phyloP scores from a whole-genome alignment of 1,140 invertebrate genomes.

The Gonatopus flavifemur region DNA sequence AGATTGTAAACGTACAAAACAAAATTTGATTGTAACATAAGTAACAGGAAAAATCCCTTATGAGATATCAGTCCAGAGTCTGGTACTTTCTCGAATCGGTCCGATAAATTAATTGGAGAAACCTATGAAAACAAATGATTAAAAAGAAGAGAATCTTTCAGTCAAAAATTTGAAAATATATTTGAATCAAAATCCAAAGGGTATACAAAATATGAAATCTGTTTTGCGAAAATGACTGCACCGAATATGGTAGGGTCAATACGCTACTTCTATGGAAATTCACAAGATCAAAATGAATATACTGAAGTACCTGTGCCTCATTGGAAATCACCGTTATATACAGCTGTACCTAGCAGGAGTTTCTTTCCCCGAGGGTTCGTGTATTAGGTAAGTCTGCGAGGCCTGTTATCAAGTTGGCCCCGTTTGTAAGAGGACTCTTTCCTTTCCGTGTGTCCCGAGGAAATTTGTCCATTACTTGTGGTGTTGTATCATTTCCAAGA shows the following conservation, averaged over 20 bases:
- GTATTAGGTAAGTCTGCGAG: too few species aligned
- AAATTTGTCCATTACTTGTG: too few species aligned
- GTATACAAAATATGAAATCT: slow-evolving; percentile 69
- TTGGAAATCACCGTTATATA: slow-evolving; percentile 88
- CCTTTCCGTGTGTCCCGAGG: too few species aligned
- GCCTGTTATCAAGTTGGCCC: too few species aligned
- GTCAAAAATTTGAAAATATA: slow-evolving; percentile 71
- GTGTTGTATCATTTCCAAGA: too few species aligned
- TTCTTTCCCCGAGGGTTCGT: slow-evolving; percentile 97
- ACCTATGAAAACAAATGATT: slow-evolving; percentile 64
- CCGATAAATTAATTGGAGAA: slow-evolving; percentile 62
- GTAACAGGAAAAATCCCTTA: slow-evolving; percentile 79
- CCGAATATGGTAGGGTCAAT: slow-evolving; percentile 95
- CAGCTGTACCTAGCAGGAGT: slow-evolving; percentile 93
- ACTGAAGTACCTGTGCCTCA: slow-evolving; percentile 85
- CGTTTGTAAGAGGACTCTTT: too few species aligned
- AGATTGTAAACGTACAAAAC: slow-evolving; percentile 56
- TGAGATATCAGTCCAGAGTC: slow-evolving; percentile 81
- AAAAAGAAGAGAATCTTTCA: slow-evolving; percentile 63
- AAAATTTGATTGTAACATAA: slow-evolving; percentile 82
- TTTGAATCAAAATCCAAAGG: slow-evolving; percentile 72
- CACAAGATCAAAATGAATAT: slow-evolving; percentile 78
- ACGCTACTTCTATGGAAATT: slow-evolving; percentile 93
- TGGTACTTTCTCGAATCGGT: slow-evolving; percentile 62
- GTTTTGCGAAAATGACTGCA: slow-evolving; percentile 82